phyloP scores from a whole-genome alignment of 92 coral and sea anemone genomes.

The Umimayanthus kanabou region DNA sequence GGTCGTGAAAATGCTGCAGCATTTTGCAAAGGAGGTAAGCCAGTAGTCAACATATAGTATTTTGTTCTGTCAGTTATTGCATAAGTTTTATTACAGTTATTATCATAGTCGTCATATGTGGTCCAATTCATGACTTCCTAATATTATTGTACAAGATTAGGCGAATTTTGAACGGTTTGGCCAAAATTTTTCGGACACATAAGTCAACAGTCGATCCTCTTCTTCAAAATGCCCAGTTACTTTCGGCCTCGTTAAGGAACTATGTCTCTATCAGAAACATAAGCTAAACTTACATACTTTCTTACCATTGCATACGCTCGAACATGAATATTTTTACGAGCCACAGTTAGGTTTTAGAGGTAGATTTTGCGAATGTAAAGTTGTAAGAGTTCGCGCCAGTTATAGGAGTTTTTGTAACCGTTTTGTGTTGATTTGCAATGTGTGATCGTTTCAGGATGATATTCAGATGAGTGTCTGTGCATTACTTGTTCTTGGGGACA shows the following conservation, averaged over 20 bases:
- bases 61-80: neutral
- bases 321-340: no score
- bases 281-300: no score
- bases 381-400: neutral
- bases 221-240: no score
- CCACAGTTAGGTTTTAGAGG: neutral
- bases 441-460: slow-evolving; percentile 69
- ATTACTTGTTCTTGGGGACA: slow-evolving; percentile 96
- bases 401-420: neutral
- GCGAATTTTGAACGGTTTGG: no score
- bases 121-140: neutral
- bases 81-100: neutral
- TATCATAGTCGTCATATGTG: neutral
- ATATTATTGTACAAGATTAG: no score
- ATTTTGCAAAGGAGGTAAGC: slow-evolving; percentile 88
- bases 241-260: no score
- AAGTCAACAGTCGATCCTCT: no score
- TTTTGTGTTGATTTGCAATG: neutral
- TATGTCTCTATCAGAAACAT: no score
- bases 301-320: no score
- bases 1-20: slow-evolving; percentile 84
- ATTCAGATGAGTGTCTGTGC: slow-evolving; percentile 94
- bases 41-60: neutral
- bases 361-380: neutral
- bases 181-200: no score